Percentiles rank a stretch among this genome's conserved stretches.
phyloP scores from a whole-genome alignment of 2,113 vertebrate genomes.

The Bombycilla garrulus region DNA sequence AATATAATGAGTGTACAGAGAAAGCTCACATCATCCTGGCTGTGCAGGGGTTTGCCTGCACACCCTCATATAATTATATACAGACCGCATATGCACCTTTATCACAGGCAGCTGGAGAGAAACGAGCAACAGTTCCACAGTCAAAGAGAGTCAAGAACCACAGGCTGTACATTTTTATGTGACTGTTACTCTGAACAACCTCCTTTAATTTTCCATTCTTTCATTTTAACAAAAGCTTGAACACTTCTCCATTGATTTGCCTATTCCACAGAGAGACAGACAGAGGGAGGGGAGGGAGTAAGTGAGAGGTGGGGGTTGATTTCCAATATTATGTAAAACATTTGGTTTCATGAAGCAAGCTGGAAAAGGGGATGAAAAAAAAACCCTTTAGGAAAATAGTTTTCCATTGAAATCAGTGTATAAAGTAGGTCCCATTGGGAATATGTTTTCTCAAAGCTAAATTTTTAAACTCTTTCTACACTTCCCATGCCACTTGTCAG shows the following conservation, averaged over 20 bases:
- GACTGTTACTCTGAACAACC: slow-evolving; percentile 54
- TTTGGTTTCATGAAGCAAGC: slow-evolving; percentile 56
- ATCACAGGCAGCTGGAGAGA: slow-evolving; percentile 70
- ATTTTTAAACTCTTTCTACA: slow-evolving; percentile 65
- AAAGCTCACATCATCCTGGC: slow-evolving; percentile 43
- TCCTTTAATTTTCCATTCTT: slow-evolving; percentile 65
- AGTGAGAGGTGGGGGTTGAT: slow-evolving; percentile 23
- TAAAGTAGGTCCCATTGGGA: slow-evolving; percentile 32
- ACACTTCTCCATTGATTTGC: slow-evolving; percentile 55
- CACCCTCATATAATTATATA: slow-evolving; percentile 63
- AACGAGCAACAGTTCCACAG: slow-evolving; percentile 58
- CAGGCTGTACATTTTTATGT: slow-evolving; percentile 58
- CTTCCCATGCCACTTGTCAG: slow-evolving; percentile 61
- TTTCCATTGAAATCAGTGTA: slow-evolving; percentile 38
- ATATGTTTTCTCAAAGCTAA: slow-evolving; percentile 52
- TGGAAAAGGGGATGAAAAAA: slow-evolving; percentile 35
- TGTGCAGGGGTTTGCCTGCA: slow-evolving; percentile 47
- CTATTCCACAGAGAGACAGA: slow-evolving; percentile 34
- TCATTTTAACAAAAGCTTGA: slow-evolving; percentile 66
- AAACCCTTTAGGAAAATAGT: slow-evolving; percentile 29
- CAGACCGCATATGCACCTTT: slow-evolving; percentile 62
- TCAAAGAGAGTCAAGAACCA: slow-evolving; percentile 66
- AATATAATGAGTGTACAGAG: slow-evolving; percentile 49
- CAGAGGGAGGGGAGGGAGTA: not conserved
- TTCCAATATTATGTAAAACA: slow-evolving; percentile 65